Base-by-base conservation (phyloP, 2,113 vertebrate genomes). In the Gallinago undulata region DNA sequence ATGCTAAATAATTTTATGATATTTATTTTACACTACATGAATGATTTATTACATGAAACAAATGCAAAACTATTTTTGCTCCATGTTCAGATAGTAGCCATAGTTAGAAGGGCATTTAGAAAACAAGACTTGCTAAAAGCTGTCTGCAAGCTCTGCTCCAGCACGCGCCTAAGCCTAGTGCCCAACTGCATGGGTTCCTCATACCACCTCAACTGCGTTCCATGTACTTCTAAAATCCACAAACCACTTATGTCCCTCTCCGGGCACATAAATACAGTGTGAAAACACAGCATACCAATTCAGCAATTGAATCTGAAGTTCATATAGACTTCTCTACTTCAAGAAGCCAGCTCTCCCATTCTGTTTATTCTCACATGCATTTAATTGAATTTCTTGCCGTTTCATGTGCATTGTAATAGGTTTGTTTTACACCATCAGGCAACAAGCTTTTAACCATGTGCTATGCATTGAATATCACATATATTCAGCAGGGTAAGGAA, bases 391-490 rank as follows among this genome's bases (percentile, higher is more conserved):
- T 96, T 93, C 19, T 12, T 97, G 80, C 63, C 77, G 95, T 94
- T 97, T 97, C 94, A 82, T 18, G 18, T 92, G 90, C 69, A 93
- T 96, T 96, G 77, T 91, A 96, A 93, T 96, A 95, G 90, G 94
- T 93, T 97, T 96, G 94, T 96, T 97, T 97, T 95, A 98, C 84
- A 96, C 27, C 59, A 96, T 64, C 85, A 91, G 80, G 67, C 97
- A 98, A 97, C 96, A 97, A 97, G 81, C 87, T 97, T 96, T 97
- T 95, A 96, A 98, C 97, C 86, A 95, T 97, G 82, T 97, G 83
- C 85, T 93, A 57, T 90, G 87, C 94, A 96, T 97, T 97, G 98
- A 97, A 95, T 94, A 97, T 81, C 80, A 84, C 93, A 97, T 97
- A 97, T 94, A 97, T 98, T 97, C 97, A 98, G 83, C 68, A 97